phyloP scores from a whole-genome alignment of 1,140 invertebrate species.

The Acromyrmex heyeri region DNA sequence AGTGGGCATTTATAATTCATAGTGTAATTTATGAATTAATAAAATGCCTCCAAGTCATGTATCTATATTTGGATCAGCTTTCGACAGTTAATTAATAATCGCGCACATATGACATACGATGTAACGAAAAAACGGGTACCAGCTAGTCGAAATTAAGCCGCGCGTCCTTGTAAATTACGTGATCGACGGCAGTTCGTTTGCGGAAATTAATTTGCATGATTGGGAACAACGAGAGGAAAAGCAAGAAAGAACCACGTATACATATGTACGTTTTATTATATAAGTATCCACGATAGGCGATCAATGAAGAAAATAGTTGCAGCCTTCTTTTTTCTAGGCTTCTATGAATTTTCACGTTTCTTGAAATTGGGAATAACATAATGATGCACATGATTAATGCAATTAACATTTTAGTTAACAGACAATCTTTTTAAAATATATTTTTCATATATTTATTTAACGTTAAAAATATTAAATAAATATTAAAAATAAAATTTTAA shows the following conservation, averaged over 20 bases:
- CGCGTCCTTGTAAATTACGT: background rate
- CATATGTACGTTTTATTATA: background rate
- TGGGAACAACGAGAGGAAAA: background rate
- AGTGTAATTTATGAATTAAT: background rate
- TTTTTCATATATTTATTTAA: no score
- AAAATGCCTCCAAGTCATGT: background rate
- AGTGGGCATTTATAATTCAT: constrained; percentile 15
- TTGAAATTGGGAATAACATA: background rate
- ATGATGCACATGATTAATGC: no score
- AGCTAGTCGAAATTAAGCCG: background rate
- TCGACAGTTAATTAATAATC: constrained; percentile 27
- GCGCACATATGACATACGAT: background rate
- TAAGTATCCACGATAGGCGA: background rate
- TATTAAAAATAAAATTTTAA: no score
- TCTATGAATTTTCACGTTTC: background rate
- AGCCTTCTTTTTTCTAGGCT: constrained; percentile 4
- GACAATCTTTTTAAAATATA: no score
- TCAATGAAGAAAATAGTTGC: constrained; percentile 15
- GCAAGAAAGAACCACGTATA: background rate
- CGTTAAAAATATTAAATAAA: no score
- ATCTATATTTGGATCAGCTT: background rate
- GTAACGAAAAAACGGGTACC: background rate
- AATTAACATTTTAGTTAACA: no score
- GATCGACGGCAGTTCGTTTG: background rate
- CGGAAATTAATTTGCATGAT: constrained; percentile 20